phyloP scores from a whole-genome alignment of 2,113 vertebrate species.

The Mystacornis crossleyi region DNA sequence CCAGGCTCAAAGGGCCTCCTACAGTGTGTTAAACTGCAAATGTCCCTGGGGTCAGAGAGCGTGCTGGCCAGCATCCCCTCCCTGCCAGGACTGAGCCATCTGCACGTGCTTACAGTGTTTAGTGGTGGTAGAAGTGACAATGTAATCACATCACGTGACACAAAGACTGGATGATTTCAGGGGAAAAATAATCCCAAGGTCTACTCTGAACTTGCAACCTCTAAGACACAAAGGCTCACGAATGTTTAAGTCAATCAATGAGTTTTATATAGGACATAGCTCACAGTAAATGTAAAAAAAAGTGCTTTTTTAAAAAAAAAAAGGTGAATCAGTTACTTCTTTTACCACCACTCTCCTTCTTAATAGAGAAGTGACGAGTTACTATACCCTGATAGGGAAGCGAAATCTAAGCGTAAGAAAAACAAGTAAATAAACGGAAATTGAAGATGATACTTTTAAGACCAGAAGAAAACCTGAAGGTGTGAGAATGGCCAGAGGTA shows the following conservation, averaged over 20 bases:
- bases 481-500: background rate
- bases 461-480: background rate
- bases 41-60: background rate
- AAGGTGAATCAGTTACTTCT: background rate
- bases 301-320: background rate
- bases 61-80: background rate
- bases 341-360: background rate
- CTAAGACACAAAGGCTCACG: background rate
- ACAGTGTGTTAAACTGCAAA: too few species aligned
- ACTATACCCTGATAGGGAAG: background rate
- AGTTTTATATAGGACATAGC: background rate
- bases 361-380: background rate
- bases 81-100: background rate
- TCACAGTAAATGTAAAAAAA: background rate
- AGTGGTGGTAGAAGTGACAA: background rate
- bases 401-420: background rate
- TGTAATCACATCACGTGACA: background rate
- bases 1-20: background rate
- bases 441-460: background rate
- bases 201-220: background rate
- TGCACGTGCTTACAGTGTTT: rapidly evolving
- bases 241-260: background rate
- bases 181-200: rapidly evolving
- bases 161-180: background rate
- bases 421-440: background rate